phyloP scores from a whole-genome alignment of 2,888 invertebrate species.

The Peribatodes rhomboidaria region DNA sequence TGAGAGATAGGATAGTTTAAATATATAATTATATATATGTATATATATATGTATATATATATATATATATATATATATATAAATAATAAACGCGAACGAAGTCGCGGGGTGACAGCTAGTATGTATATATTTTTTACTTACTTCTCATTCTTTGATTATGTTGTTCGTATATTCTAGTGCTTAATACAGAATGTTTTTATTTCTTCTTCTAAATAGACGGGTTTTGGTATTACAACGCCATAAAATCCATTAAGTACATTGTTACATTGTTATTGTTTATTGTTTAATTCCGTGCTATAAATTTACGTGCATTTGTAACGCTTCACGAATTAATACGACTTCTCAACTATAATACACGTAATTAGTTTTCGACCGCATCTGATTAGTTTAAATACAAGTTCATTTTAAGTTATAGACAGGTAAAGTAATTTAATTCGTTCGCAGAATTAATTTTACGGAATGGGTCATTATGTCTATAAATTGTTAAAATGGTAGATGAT shows the following conservation, averaged over 20 bases:
- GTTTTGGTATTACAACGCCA: constrained; percentile 32
- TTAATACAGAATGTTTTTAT: neutral
- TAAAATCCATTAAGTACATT: constrained; percentile 23
- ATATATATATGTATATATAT: too few species aligned
- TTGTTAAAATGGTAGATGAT: too few species aligned
- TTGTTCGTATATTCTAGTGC: too few species aligned
- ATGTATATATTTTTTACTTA: too few species aligned
- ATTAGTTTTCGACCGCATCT: constrained; percentile 28
- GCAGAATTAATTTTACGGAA: too few species aligned
- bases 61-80: too few species aligned
- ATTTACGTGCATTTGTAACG: constrained; percentile 40
- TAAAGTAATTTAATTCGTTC: neutral
- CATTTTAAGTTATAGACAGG: neutral
- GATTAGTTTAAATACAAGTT: constrained; percentile 9
- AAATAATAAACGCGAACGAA: too few species aligned
- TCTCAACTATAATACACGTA: constrained; percentile 25
- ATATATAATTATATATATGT: too few species aligned
- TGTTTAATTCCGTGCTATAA: constrained; percentile 27
- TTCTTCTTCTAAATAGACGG: neutral
- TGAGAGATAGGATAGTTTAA: too few species aligned
- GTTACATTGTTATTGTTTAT: constrained; percentile 24
- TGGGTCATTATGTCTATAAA: neutral
- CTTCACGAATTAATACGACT: constrained; percentile 42
- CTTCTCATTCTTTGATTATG: too few species aligned
- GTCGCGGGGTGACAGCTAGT: too few species aligned